These are phyloP conservation scores for Asteroscopus sphinx DNA, from an alignment of 2,888 invertebrate species.

Conservation along the genomic window DNA sequence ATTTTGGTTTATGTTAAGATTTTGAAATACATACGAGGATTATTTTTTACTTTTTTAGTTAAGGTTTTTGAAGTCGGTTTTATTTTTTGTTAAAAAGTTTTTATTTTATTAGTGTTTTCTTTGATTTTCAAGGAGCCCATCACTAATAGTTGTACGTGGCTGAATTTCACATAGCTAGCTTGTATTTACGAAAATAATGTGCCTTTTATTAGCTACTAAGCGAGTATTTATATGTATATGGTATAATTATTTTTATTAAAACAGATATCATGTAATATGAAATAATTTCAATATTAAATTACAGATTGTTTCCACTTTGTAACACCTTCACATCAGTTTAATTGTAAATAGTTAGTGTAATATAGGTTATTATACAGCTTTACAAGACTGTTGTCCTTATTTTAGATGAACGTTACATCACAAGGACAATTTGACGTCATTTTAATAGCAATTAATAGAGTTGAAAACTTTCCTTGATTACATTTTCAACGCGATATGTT, in stretches of 20 bases:
- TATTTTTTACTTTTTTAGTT: too few relatives aligned
- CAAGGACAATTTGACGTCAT: slow-evolving; percentile 50
- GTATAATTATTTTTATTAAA: slow-evolving; percentile 43
- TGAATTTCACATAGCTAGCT: slow-evolving; percentile 39
- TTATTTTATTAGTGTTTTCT: too few relatives aligned
- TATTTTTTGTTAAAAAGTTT: too few relatives aligned
- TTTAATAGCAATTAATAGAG: slow-evolving; percentile 14
- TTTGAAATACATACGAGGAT: too few relatives aligned
- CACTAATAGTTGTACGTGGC: slow-evolving; percentile 20
- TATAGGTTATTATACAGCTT: slow-evolving; percentile 62
- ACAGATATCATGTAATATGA: slow-evolving; percentile 38
- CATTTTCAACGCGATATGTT: slow-evolving; percentile 36
- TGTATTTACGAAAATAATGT: slow-evolving; percentile 64
- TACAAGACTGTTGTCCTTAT: slow-evolving; percentile 79
- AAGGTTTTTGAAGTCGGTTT: too few relatives aligned
- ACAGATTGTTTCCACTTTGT: slow-evolving; percentile 59
- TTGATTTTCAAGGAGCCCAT: too few relatives aligned
- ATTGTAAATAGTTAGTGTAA: slow-evolving; percentile 55
- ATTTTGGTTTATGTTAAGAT: too few relatives aligned
- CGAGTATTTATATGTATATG: slow-evolving; percentile 62
- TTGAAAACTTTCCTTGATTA: slow-evolving; percentile 39
- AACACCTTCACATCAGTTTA: slow-evolving; percentile 46
- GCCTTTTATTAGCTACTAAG: slow-evolving; percentile 75
- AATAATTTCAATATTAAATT: slow-evolving; percentile 4
- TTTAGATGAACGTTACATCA: slow-evolving; percentile 67